Evolutionary conservation across 2,797 vertebrate genomes (phyloP), one percentile per base, ranked within the genome.

Genomic region (Linurgus olivaceus): DNA sequence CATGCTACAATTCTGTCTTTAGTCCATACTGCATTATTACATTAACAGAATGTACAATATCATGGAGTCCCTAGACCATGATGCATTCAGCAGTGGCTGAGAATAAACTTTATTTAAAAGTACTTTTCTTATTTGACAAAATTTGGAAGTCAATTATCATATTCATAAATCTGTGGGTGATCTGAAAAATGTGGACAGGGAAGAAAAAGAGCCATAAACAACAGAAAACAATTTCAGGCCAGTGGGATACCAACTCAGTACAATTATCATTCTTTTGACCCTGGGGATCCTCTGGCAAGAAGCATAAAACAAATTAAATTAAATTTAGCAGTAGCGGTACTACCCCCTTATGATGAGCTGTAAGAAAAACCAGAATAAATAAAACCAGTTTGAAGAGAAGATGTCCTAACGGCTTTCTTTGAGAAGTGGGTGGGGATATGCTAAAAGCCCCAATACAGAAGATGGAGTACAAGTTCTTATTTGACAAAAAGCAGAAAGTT

Each of bases 371-470:
- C 18, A 77, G 24, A 88, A 82, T 10, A 10, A 80, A 68, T 28
- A 37, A 35, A 54, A 55, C 18, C 18, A 17, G 51, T 24, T 47
- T 11, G 2, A 28, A 24, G 23, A 21, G 10, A 17, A 16, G 4
- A 25, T 20, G 31, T 65, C 65, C 14, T 57, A 52, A 62, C 47
- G 14, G 44, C 4, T 71, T 79, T 82, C 47, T 66, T 48, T 44
- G 9, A 2, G 13, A 0, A 3, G 5, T 1, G 10, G 2, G 25
- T 16, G 17, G 3, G 16, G 4, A 33, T 54, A 54, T 16, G 55
- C 31, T 31, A 70, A 84, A 58, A 8, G 0, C 2, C 11, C 3
- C 26, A 52, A 42, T 19, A 93, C 45, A 50, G 20, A 59, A 79
- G 44, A 20, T 50, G 13, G 9, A 79, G 8, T 45, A 67, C 4